Evolutionary conservation across 1,140 invertebrate genomes (phyloP).

Genomic region (Drosophila micromelanica): DNA sequence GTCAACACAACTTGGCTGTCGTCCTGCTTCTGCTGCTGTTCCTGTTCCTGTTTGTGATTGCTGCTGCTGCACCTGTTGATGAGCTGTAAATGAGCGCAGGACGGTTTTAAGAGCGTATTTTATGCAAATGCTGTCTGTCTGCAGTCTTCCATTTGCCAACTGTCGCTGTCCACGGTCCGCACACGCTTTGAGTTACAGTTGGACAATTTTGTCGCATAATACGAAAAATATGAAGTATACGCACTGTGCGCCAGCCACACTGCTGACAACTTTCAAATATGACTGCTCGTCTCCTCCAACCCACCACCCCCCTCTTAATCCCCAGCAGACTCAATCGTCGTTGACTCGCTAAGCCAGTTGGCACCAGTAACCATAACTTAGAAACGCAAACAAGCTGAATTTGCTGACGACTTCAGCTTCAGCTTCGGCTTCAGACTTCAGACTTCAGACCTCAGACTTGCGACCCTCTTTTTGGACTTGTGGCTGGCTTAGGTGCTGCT

Average conservation of each 20-base stretch:
- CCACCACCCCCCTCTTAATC: background rate
- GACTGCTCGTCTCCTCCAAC: background rate
- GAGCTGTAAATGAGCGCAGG: conserved; percentile 61
- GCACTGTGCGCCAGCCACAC: conserved; percentile 38
- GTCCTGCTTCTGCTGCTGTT: background rate
- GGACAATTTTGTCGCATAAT: conserved; percentile 14
- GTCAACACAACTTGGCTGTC: conserved; percentile 20
- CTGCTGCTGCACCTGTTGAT: conserved; percentile 61
- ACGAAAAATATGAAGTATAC: conserved; percentile 54
- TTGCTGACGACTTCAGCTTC: conserved; percentile 58
- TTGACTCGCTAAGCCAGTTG: conserved; percentile 78
- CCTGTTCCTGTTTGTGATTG: background rate
- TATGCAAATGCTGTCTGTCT: conserved; percentile 62
- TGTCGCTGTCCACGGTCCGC: conserved; percentile 3
- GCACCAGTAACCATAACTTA: conserved; percentile 81
- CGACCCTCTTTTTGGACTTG: background rate
- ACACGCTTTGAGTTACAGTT: conserved; percentile 56
- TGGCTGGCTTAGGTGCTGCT: conserved; percentile 9
- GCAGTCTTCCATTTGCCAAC: background rate
- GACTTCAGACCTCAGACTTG: background rate
- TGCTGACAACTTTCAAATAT: conserved; percentile 24
- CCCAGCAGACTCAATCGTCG: background rate
- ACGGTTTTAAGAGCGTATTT: conserved; percentile 58
- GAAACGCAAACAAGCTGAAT: conserved; percentile 76
- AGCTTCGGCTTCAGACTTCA: background rate